Evolutionary conservation across 2,888 invertebrate species (phyloP).

Genomic region (Ametastegia equiseti): DNA sequence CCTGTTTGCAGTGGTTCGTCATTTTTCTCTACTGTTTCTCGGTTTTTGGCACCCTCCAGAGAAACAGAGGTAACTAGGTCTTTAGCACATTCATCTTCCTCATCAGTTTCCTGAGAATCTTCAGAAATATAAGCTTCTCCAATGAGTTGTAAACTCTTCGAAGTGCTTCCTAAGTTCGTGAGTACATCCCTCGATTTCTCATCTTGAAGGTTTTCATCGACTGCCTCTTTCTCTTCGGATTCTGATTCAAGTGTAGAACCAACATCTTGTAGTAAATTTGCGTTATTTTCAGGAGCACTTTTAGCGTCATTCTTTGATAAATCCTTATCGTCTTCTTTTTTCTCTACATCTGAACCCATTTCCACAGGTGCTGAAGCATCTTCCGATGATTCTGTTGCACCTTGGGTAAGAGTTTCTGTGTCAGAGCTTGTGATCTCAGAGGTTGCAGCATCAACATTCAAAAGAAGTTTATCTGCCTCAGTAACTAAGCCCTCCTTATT

Average conservation of each 20-base stretch:
- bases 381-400: neutral
- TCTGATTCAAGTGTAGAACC: neutral
- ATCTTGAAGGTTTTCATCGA: neutral
- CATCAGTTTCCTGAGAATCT: constrained; percentile 64
- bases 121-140: constrained; percentile 67
- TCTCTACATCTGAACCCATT: neutral
- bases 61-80: constrained; percentile 14
- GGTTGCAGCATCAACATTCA: neutral
- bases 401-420: constrained; percentile 11
- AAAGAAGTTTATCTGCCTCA: neutral
- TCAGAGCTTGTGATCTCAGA: neutral
- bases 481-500: neutral
- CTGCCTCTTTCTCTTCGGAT: neutral
- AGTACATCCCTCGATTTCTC: constrained; percentile 14
- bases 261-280: neutral
- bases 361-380: neutral
- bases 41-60: neutral
- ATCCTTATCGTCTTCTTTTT: neutral
- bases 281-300: neutral
- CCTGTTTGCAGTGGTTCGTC: constrained; percentile 22
- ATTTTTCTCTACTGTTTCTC: neutral
- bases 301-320: neutral
- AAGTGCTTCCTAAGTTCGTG: constrained; percentile 52
- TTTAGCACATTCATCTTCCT: constrained; percentile 22
- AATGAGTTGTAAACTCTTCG: constrained; percentile 65